Evolutionary conservation across 2,797 vertebrate species (phyloP).

Genomic region (Anas acuta): DNA sequence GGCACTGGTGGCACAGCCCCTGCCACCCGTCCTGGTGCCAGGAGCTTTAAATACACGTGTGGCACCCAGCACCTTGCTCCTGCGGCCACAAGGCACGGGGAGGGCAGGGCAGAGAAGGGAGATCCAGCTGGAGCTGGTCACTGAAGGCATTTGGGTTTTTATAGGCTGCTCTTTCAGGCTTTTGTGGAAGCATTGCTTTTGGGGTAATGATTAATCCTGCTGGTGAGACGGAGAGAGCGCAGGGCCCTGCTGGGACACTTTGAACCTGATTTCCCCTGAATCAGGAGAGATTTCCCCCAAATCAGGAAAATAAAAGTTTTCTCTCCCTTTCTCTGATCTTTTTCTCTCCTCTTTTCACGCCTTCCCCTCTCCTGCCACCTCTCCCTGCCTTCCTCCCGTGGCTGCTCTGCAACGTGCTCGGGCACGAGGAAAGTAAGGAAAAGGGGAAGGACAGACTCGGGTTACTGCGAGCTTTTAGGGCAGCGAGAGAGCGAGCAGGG

Average conservation of each 20-base stretch:
- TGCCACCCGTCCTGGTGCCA: neutral
- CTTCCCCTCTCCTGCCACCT: neutral
- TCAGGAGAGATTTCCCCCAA: neutral
- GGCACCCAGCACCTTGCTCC: neutral
- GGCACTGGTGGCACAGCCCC: neutral
- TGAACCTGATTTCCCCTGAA: neutral
- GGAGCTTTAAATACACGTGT: accelerated
- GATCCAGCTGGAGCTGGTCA: neutral
- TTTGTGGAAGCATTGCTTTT: neutral
- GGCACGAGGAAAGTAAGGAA: conserved; percentile 42
- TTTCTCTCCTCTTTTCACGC: neutral
- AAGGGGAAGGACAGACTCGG: conserved; percentile 4
- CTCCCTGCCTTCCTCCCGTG: neutral
- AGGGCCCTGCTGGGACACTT: conserved; percentile 19
- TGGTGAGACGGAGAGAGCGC: neutral
- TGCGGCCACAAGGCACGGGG: neutral
- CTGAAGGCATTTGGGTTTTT: neutral
- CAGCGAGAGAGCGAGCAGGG: neutral
- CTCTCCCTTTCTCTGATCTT: neutral
- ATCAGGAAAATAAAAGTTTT: neutral
- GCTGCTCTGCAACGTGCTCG: conserved; percentile 1
- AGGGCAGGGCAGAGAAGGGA: neutral
- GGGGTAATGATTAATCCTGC: conserved; percentile 45
- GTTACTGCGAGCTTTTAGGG: neutral
- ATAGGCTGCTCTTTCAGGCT: neutral